Percentiles rank a stretch among this genome's conserved stretches.
Conservation (phyloP, 1,140 invertebrate species). For the Uloborus diversus region DNA sequence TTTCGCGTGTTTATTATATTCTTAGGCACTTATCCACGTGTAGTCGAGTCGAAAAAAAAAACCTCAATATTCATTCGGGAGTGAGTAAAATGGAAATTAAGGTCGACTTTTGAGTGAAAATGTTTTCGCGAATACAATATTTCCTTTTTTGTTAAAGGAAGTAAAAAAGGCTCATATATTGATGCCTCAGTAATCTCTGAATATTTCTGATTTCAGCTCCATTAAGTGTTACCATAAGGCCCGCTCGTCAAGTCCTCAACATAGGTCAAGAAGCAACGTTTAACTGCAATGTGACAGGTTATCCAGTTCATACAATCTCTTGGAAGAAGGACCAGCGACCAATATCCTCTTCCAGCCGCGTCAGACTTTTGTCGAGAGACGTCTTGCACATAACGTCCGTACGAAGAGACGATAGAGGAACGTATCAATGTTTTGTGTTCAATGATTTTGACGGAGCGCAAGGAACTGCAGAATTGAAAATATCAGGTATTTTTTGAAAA, state of each 20-base stretch:
- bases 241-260: constrained; percentile 75
- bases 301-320: constrained; percentile 84
- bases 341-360: not conserved
- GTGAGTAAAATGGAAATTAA: too few species aligned
- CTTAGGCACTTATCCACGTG: too few species aligned
- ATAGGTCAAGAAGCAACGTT: constrained; percentile 83
- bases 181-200: too few species aligned
- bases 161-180: too few species aligned
- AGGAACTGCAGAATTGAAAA: constrained; percentile 78
- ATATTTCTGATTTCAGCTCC: constrained; percentile 68
- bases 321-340: constrained; percentile 94
- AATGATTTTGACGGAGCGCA: constrained; percentile 80
- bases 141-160: too few species aligned
- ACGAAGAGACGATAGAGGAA: constrained; percentile 70
- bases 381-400: constrained; percentile 62
- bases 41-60: too few species aligned
- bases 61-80: too few species aligned
- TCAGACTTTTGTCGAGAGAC: constrained; percentile 11
- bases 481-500: constrained; percentile 85
- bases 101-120: too few species aligned
- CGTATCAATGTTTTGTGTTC: constrained; percentile 77
- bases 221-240: constrained; percentile 74
- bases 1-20: too few species aligned
- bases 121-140: too few species aligned
- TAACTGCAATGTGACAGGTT: constrained; percentile 83